phyloP scores from a whole-genome alignment of 1,140 invertebrate species.

The Sweltsa coloradensis region DNA sequence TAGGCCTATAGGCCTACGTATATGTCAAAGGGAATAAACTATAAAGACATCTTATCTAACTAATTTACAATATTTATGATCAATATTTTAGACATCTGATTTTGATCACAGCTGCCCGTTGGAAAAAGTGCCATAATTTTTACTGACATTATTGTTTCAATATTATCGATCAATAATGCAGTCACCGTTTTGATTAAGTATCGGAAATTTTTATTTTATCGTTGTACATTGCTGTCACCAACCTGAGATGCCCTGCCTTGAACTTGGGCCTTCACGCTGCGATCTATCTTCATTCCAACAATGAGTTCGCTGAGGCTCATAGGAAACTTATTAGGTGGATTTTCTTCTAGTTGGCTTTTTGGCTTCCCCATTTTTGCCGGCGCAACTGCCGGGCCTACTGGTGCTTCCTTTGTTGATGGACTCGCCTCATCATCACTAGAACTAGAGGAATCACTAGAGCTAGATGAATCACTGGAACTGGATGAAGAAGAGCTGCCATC shows the following conservation, averaged over 20 bases:
- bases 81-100: too few relatives aligned
- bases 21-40: too few relatives aligned
- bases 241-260: background rate
- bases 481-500: too few relatives aligned
- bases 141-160: too few relatives aligned
- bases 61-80: too few relatives aligned
- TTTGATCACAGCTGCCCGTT: too few relatives aligned
- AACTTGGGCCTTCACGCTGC: slow-evolving; percentile 23
- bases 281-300: slow-evolving; percentile 61
- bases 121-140: too few relatives aligned
- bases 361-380: background rate
- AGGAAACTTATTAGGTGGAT: slow-evolving; percentile 11
- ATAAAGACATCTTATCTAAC: too few relatives aligned
- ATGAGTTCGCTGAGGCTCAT: slow-evolving; percentile 55
- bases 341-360: background rate
- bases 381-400: background rate
- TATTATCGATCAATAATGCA: too few relatives aligned
- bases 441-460: background rate
- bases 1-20: too few relatives aligned
- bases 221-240: background rate
- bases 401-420: background rate
- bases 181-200: too few relatives aligned
- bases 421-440: background rate
- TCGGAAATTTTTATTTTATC: too few relatives aligned
- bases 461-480: background rate